Percentiles rank a stretch among this genome's conserved stretches.
Evolutionary conservation across 2,797 vertebrate species (phyloP).

Genomic region (Etheostoma nigrum): DNA sequence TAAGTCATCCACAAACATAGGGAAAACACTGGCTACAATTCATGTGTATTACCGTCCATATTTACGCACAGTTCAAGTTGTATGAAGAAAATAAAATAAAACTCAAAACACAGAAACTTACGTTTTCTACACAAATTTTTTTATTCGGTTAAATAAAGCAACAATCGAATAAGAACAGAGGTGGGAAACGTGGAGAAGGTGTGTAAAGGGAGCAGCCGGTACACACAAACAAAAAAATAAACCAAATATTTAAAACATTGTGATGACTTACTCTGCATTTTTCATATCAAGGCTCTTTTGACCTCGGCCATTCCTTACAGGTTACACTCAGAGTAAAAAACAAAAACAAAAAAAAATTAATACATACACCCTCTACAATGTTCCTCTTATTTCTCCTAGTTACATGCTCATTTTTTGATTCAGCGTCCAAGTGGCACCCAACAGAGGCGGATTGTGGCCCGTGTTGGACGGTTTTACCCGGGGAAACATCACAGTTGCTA

Average conservation of each 20-base stretch:
- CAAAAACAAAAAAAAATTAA: conserved; percentile 36
- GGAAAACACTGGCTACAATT: too few relatives aligned
- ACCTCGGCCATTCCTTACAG: conserved; percentile 52
- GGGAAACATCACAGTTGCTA: conserved; percentile 49
- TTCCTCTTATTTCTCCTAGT: conserved; percentile 47
- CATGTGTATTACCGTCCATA: too few relatives aligned
- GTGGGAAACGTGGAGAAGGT: conserved; percentile 82
- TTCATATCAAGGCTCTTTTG: conserved; percentile 51
- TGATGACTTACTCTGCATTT: conserved; percentile 56
- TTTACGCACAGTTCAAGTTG: too few relatives aligned
- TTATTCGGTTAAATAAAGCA: conserved; percentile 97
- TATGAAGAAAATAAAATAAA: background rate
- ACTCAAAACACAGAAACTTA: conserved; percentile 39
- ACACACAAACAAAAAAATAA: conserved; percentile 44
- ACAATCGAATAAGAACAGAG: conserved; percentile 92
- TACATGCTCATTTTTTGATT: conserved; percentile 39
- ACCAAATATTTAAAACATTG: conserved; percentile 72
- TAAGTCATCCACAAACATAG: too few relatives aligned
- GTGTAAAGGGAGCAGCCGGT: conserved; percentile 77
- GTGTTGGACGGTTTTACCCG: conserved; percentile 35
- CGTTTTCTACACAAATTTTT: conserved; percentile 97
- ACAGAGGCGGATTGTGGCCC: conserved; percentile 11
- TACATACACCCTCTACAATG: conserved; percentile 70
- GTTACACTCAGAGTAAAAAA: conserved; percentile 54
- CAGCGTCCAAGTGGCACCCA: conserved; percentile 35